phyloP scores from a whole-genome alignment of 2,797 vertebrate species.

The Chloroceryle amazona region DNA sequence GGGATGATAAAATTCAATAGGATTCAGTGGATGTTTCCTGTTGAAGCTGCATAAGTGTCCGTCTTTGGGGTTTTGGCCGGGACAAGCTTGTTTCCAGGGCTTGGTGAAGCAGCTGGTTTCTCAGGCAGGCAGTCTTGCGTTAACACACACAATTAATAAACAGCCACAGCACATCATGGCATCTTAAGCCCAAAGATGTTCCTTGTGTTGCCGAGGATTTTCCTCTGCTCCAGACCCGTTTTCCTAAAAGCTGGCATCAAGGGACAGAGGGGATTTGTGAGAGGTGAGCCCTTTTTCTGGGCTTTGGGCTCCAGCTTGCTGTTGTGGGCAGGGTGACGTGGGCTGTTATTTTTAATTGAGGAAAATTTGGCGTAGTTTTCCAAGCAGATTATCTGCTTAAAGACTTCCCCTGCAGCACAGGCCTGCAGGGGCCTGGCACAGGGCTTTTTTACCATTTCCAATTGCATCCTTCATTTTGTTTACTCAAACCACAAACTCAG shows the following conservation, averaged over 20 bases:
- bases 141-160: neutral
- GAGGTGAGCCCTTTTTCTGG: neutral
- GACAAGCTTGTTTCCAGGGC: neutral
- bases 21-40: neutral
- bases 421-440: neutral
- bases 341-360: neutral
- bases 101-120: neutral
- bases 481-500: neutral
- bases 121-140: neutral
- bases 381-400: neutral
- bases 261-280: neutral
- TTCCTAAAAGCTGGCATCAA: neutral
- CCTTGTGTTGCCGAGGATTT: neutral
- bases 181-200: neutral
- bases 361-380: neutral
- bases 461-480: neutral
- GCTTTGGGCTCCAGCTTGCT: neutral
- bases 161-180: fast-evolving
- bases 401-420: neutral
- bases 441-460: neutral
- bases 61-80: neutral
- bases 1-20: fast-evolving
- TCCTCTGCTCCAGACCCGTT: fast-evolving
- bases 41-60: neutral
- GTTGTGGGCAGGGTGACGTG: fast-evolving